phyloP scores from a whole-genome alignment of 1,140 invertebrate genomes.

The Monochamus saltuarius region DNA sequence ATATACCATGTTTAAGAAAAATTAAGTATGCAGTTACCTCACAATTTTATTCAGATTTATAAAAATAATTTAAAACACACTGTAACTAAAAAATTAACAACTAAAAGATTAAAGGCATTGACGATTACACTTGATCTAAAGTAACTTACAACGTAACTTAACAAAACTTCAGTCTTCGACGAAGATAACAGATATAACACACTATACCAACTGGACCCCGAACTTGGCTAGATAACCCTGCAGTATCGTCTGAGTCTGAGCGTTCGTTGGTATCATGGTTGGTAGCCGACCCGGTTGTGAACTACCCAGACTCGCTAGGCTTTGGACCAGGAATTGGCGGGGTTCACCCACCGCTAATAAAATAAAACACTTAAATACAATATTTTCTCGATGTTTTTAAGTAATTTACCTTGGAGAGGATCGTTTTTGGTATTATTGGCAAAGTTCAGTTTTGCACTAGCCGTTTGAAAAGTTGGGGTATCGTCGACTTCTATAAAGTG shows the following conservation, averaged over 20 bases:
- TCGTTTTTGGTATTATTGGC: slow-evolving; percentile 75
- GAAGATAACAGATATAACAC: neutral
- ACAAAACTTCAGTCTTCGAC: slow-evolving; percentile 8
- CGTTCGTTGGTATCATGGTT: slow-evolving; percentile 49
- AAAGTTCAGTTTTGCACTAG: slow-evolving; percentile 85
- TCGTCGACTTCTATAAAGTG: slow-evolving; percentile 87
- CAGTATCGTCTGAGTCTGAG: slow-evolving; percentile 43
- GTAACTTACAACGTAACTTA: too few species aligned
- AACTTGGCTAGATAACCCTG: slow-evolving; percentile 48
- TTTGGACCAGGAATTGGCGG: slow-evolving; percentile 70
- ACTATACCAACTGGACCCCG: slow-evolving; percentile 45
- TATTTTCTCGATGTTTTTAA: neutral
- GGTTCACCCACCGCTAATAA: slow-evolving; percentile 64
- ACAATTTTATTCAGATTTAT: too few species aligned
- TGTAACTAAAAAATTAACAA: too few species aligned
- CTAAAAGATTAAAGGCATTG: too few species aligned
- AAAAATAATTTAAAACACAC: too few species aligned
- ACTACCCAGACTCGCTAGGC: slow-evolving; percentile 63
- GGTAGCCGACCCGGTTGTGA: slow-evolving; percentile 64
- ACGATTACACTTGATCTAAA: too few species aligned
- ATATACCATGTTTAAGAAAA: too few species aligned
- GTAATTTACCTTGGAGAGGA: slow-evolving; percentile 56
- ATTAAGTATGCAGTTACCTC: too few species aligned
- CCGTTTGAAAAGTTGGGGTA: slow-evolving; percentile 81
- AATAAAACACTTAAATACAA: slow-evolving; percentile 36